phyloP scores from a whole-genome alignment of 2,888 invertebrate genomes.

The Vandiemenella viatica region DNA sequence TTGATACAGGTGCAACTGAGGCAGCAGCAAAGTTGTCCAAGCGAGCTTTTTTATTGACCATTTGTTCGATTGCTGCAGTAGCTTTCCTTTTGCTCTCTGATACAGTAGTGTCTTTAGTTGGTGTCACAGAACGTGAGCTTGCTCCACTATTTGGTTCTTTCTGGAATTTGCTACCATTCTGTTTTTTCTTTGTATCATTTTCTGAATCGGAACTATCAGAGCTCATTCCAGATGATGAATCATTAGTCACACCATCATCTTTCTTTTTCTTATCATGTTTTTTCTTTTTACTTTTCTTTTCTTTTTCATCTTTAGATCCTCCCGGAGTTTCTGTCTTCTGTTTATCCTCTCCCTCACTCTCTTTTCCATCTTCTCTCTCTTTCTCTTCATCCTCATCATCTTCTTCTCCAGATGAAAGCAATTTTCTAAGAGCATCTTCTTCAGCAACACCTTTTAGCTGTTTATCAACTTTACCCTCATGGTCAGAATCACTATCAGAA shows the following conservation, averaged over 20 bases:
- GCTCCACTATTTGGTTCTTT: conserved; percentile 26
- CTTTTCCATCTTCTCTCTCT: conserved; percentile 11
- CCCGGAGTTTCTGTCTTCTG: conserved; percentile 7
- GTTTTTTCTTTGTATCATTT: conserved; percentile 22
- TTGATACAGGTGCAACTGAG: conserved; percentile 23
- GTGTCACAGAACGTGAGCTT: conserved; percentile 14
- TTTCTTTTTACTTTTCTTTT: conserved; percentile 10
- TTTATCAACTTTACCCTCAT: conserved; percentile 59
- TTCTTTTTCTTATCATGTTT: conserved; percentile 6
- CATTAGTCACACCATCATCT: conserved; percentile 24
- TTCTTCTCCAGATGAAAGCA: conserved; percentile 53
- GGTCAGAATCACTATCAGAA: conserved; percentile 57
- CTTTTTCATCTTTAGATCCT: conserved; percentile 5
- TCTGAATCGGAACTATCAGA: conserved; percentile 51
- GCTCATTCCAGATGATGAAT: conserved; percentile 54
- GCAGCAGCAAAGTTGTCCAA: conserved; percentile 31
- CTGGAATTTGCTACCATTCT: conserved; percentile 32
- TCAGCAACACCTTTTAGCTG: conserved; percentile 82
- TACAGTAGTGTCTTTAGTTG: conserved; percentile 22
- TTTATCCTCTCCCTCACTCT: conserved; percentile 11
- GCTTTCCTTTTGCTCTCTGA: conserved; percentile 29
- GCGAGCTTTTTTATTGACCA: conserved; percentile 37
- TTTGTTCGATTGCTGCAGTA: conserved; percentile 30
- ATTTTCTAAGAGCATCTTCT: conserved; percentile 71
- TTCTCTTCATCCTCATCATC: conserved; percentile 16